phyloP scores from a whole-genome alignment of 1,140 invertebrate genomes.

The Amphibalanus amphitrite region DNA sequence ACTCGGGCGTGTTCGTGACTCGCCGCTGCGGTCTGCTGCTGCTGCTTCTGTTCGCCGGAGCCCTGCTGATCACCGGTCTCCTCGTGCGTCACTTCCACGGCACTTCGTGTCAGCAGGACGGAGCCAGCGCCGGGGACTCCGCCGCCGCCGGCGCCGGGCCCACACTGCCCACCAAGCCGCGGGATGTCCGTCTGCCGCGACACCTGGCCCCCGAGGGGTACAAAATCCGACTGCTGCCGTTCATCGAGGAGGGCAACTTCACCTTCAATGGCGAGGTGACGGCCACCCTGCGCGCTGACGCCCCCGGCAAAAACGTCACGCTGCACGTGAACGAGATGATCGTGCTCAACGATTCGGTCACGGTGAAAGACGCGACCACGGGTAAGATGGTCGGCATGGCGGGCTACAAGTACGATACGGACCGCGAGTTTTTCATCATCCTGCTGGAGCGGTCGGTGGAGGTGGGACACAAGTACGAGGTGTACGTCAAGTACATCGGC shows the following conservation, averaged over 20 bases:
- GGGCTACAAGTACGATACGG: slow-evolving; percentile 32
- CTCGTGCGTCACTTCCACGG: slow-evolving; percentile 41
- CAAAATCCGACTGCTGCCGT: slow-evolving; percentile 46
- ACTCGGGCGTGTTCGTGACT: background rate
- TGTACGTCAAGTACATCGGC: slow-evolving; percentile 58
- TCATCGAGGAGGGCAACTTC: slow-evolving; percentile 38
- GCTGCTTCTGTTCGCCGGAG: slow-evolving; percentile 30
- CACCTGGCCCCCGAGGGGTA: slow-evolving; percentile 48
- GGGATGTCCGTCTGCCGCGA: slow-evolving; percentile 30
- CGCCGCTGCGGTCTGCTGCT: slow-evolving; percentile 21
- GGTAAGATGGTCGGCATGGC: slow-evolving; percentile 7
- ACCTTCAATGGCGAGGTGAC: slow-evolving; percentile 25
- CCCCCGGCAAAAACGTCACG: slow-evolving; percentile 8
- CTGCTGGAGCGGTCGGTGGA: slow-evolving; percentile 38
- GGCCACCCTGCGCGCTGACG: slow-evolving; percentile 5
- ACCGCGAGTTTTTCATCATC: slow-evolving; percentile 55
- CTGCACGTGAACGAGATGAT: slow-evolving; percentile 15
- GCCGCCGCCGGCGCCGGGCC: background rate
- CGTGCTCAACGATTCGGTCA: slow-evolving; percentile 13
- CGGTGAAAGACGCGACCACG: slow-evolving; percentile 7
- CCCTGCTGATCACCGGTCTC: slow-evolving; percentile 40
- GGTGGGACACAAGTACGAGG: slow-evolving; percentile 42
- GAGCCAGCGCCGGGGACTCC: background rate
- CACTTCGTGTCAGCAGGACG: background rate
- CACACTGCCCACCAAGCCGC: background rate